Evolutionary conservation across 2,888 invertebrate genomes (phyloP), one percentile per base, ranked within the genome.

Genomic region (Thymelicus lineola): DNA sequence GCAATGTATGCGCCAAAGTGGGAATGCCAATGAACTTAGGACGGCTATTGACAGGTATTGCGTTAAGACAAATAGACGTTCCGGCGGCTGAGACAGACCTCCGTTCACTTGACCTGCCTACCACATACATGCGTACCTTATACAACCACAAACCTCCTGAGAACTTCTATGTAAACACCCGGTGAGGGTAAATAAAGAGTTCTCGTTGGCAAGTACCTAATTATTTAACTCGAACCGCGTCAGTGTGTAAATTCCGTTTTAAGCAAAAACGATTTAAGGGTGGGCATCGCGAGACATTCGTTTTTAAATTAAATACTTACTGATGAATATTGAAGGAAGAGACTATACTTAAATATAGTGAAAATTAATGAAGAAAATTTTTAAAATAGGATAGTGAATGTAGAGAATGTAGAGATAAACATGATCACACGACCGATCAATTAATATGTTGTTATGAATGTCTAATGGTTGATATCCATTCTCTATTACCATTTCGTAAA

Each of bases 31-130:
- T 92, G 93, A 92, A 93, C 92, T 91, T 91, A 85, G 85, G 88
- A 87, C 89, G 89, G 88, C 86, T 91, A 91, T 93, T 91, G 92
- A 93, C 92, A 90, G 90, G 89, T 91, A 93, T 93, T 91, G 92
- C 92, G 92, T 91, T 91, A 92, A 93, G 87, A 92, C 92, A 92
- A 92, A 93, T 88, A 93, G 84, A 88, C 86, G 90, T 87, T 85
- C 87, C 86, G 88, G 87, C 88, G 87, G 84, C 88, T 87, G 84
- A 88, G 88, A 86, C 87, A 86, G 89, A 89, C 89, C 91, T 86
- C 90, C 89, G 90, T 87, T 91, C 89, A 86, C 89, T 90, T 88
- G 89, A 89, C 88, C 90, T 79, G 82, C 79, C 83, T 80, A 79
- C 81, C 77, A 77, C 78, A 76, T 79, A 80, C 78, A 81, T 77